Conservation (phyloP, 2,888 invertebrate genomes). For the Diarsia brunnea region DNA sequence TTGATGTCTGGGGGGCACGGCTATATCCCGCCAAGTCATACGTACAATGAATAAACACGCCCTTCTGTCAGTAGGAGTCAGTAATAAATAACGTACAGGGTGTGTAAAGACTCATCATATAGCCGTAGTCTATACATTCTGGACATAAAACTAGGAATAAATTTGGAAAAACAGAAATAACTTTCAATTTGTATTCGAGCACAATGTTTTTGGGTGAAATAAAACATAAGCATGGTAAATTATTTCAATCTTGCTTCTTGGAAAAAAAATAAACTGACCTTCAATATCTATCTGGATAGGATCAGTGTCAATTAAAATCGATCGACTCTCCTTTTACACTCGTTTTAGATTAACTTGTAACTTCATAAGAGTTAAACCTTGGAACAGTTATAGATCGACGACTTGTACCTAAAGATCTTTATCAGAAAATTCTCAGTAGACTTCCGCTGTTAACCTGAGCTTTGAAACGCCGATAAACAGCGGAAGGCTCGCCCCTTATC, state of each 20-base stretch:
- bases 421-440: slow-evolving; percentile 35
- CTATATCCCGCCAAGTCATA: slow-evolving; percentile 37
- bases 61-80: slow-evolving; percentile 16
- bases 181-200: not conserved
- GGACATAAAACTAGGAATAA: not conserved
- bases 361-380: not conserved
- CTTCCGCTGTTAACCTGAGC: slow-evolving; percentile 32
- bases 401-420: slow-evolving; percentile 25
- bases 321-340: not conserved
- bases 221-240: not conserved
- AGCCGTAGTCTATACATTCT: not conserved
- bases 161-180: not conserved
- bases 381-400: not conserved
- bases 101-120: not conserved
- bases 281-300: not conserved
- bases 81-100: not conserved
- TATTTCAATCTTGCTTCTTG: not conserved
- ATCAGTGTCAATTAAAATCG: not conserved
- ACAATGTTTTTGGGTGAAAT: not conserved
- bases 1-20: slow-evolving; percentile 49
- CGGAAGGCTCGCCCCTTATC: slow-evolving; percentile 36
- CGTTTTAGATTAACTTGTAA: not conserved
- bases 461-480: slow-evolving; percentile 36
- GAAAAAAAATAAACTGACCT: not conserved
- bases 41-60: slow-evolving; percentile 28